Evolutionary conservation across 64 coral and sea anemone genomes (phyloP).

Genomic region (Pocillopora damicornis): DNA sequence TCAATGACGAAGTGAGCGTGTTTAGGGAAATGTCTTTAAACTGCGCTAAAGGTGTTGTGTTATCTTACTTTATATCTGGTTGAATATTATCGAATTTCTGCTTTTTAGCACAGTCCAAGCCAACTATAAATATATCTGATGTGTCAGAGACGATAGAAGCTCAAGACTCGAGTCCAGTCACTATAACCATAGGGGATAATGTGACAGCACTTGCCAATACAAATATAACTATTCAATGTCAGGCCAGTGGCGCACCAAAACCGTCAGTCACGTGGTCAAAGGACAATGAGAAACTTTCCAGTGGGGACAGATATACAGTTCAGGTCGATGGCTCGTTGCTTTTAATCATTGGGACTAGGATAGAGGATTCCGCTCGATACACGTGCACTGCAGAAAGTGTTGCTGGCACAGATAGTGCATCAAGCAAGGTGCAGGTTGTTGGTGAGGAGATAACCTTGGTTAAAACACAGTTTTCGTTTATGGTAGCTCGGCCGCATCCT

Average conservation of each 20-base stretch:
- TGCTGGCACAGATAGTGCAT: background rate
- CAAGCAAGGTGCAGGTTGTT: slow-evolving; percentile 23
- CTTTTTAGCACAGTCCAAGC: slow-evolving; percentile 10
- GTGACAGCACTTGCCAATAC: slow-evolving; percentile 52
- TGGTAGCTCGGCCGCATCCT: too few relatives aligned
- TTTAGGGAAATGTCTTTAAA: too few relatives aligned
- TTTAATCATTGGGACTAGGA: background rate
- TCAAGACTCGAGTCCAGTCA: slow-evolving; percentile 31
- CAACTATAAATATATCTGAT: background rate
- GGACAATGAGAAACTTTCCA: slow-evolving; percentile 1
- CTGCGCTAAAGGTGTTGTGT: background rate
- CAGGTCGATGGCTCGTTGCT: slow-evolving; percentile 41
- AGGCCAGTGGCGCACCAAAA: slow-evolving; percentile 41
- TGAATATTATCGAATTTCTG: background rate
- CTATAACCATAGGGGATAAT: slow-evolving; percentile 49
- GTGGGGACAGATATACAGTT: slow-evolving; percentile 12
- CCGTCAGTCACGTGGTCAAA: slow-evolving; percentile 54
- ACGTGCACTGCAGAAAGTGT: slow-evolving; percentile 31
- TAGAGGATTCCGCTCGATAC: slow-evolving; percentile 37
- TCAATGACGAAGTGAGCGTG: background rate
- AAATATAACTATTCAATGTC: slow-evolving; percentile 47
- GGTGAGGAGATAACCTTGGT: background rate
- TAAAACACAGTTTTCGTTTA: too few relatives aligned
- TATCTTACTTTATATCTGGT: background rate
- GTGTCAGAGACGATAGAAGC: slow-evolving; percentile 29